These are phyloP conservation scores for Orbicella faveolata DNA, from an alignment of 64 coral and sea anemone species.

Conservation along the genomic window DNA sequence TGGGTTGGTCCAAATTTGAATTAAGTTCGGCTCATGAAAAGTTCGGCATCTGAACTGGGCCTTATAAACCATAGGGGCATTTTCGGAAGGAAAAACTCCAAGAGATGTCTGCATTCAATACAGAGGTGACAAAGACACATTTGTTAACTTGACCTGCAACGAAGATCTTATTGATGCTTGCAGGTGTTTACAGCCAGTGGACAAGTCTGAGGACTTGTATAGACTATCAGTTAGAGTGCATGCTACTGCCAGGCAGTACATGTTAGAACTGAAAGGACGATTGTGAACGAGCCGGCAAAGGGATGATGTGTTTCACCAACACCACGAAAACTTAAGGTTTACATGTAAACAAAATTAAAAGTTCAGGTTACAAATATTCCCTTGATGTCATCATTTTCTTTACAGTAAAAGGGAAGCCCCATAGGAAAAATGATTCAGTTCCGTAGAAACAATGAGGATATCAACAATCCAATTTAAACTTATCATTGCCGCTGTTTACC, in stretches of 20 bases:
- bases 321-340: background rate
- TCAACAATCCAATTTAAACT: no score
- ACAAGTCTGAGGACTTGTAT: constrained; percentile 16
- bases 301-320: background rate
- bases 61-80: background rate
- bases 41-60: no score
- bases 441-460: no score
- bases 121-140: background rate
- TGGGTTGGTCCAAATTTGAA: no score
- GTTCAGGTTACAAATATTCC: no score
- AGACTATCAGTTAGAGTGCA: constrained; percentile 12
- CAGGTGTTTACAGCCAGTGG: background rate
- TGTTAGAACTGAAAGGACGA: constrained; percentile 1
- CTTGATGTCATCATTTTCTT: no score
- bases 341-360: no score
- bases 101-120: background rate
- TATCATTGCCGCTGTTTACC: no score
- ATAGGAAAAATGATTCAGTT: no score
- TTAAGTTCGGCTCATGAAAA: no score
- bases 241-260: background rate
- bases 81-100: background rate
- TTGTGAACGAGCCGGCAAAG: constrained; percentile 1
- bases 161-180: constrained; percentile 17
- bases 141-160: background rate
- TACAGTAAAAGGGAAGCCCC: no score